Base-by-base conservation (phyloP, 2,113 vertebrate species). In the Corapipo altera region DNA sequence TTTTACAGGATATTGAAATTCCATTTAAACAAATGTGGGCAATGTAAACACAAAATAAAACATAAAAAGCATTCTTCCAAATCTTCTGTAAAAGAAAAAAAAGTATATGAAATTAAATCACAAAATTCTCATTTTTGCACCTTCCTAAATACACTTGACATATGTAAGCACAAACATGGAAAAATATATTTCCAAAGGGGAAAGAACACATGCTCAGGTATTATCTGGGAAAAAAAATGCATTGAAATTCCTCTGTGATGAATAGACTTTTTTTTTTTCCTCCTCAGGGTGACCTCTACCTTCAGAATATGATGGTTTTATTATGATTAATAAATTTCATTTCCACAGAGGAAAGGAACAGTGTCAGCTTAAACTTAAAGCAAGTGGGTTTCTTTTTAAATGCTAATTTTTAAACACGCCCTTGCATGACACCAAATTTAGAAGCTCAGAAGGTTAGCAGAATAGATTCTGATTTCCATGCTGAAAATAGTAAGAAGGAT, bases 241-340 rank as follows among this genome's bases (percentile, higher is more conserved):
- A 70, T 67, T 67, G 95, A 95, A 94, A 69, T 70, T 97, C 82
- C 96, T 97, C 79, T 52, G 89, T 96, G 97, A 95, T 85, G 85
- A 97, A 95, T 37, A 86, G 91, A 64, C 55, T 71, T 86, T 94
- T 82, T 96, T 88, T 84, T 83, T 87, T 71, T 74, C 80, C 94
- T 97, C 96, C 96, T 97, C 96, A 71, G 96, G 97, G 97, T 98
- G 97, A 98, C 98, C 98, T 98, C 97, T 97, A 97, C 97, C 95
- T 98, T 98, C 98, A 97, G 96, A 97, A 98, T 97, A 92, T 91
- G 93, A 97, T 97, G 96, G 97, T 97, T 98, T 98, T 98, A 98
- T 98, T 97, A 98, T 97, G 98, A 98, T 98, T 98, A 98, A 98
- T 98, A 98, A 97, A 98, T 98, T 97, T 98, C 97, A 98, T 98